These are phyloP conservation scores for Hestina assimilis DNA, from an alignment of 1,140 invertebrate genomes.

Conservation along the genomic window DNA sequence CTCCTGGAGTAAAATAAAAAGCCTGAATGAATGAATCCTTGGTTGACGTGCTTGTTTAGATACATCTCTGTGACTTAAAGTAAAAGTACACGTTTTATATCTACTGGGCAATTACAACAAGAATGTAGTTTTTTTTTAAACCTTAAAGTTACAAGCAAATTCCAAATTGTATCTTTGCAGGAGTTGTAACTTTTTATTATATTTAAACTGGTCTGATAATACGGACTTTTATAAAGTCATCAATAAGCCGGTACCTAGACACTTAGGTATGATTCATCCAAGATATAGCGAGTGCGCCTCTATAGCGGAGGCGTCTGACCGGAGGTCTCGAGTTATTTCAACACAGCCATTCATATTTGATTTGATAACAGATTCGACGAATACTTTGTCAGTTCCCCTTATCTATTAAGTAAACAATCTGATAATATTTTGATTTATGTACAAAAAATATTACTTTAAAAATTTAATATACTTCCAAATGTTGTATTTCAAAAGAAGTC, in stretches of 20 bases:
- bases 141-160: too few species aligned
- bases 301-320: slow-evolving; percentile 36
- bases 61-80: too few species aligned
- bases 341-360: slow-evolving; percentile 30
- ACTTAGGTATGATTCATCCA: slow-evolving; percentile 43
- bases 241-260: slow-evolving; percentile 40
- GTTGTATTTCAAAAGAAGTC: neutral
- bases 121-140: too few species aligned
- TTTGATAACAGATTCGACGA: slow-evolving; percentile 24
- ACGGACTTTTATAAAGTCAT: slow-evolving; percentile 20
- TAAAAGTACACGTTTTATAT: too few species aligned
- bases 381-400: neutral
- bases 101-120: too few species aligned
- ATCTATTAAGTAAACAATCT: neutral
- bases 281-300: slow-evolving; percentile 35
- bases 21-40: too few species aligned
- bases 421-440: neutral
- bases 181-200: too few species aligned
- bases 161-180: too few species aligned
- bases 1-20: too few species aligned
- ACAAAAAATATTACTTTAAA: too few species aligned
- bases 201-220: neutral
- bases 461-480: too few species aligned
- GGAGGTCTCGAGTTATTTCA: slow-evolving; percentile 38
- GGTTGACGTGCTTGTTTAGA: too few species aligned